phyloP scores from a whole-genome alignment of 2,797 vertebrate genomes.

The Myripristis jacobus region DNA sequence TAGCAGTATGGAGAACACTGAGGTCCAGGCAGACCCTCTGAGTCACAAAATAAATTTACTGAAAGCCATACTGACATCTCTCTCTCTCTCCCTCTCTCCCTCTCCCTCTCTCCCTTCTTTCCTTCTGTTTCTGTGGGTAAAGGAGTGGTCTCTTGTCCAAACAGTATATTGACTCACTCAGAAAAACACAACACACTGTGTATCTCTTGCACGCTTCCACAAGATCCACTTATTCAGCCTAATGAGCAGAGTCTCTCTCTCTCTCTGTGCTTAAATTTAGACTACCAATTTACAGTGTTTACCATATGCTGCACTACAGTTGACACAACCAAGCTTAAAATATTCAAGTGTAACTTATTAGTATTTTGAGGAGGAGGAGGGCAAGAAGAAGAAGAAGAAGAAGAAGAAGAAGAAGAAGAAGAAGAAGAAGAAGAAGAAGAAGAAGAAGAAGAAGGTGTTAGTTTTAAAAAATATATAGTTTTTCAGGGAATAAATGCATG shows the following conservation, averaged over 20 bases:
- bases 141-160: slow-evolving; percentile 46
- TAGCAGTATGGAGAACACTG: slow-evolving; percentile 69
- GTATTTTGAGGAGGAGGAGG: no score
- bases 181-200: slow-evolving; percentile 60
- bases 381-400: no score
- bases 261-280: no score
- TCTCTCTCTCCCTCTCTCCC: slow-evolving; percentile 38
- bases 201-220: slow-evolving; percentile 28
- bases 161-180: slow-evolving; percentile 55
- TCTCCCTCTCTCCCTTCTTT: slow-evolving; percentile 44
- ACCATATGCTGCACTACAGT: no score
- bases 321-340: no score
- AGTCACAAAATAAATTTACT: slow-evolving; percentile 71
- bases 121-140: slow-evolving; percentile 53
- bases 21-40: slow-evolving; percentile 80
- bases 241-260: slow-evolving; percentile 8
- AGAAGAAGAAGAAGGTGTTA: neutral
- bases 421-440: neutral
- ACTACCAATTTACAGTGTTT: no score
- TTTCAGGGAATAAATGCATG: neutral
- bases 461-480: neutral
- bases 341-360: no score
- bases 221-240: slow-evolving; percentile 34
- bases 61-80: slow-evolving; percentile 57
- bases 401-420: no score